Evolutionary conservation across 2,888 invertebrate species (phyloP).

Genomic region (Microctonus aethiopoides): DNA sequence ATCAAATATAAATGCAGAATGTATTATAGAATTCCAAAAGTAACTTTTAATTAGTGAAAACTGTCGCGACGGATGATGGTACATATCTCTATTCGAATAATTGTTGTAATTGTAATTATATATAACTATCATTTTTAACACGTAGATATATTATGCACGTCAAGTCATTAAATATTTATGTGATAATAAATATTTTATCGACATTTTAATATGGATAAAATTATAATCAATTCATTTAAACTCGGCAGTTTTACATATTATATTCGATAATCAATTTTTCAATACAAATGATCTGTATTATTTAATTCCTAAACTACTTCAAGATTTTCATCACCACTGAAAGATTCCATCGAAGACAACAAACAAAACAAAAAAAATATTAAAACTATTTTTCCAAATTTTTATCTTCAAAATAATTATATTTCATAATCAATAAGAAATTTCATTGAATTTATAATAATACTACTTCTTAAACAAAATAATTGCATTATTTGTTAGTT

Average conservation of each 20-base stretch:
- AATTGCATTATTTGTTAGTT: no score
- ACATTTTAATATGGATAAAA: neutral
- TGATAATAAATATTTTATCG: neutral
- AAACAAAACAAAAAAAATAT: no score
- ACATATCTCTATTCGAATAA: conserved; percentile 64
- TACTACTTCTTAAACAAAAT: no score
- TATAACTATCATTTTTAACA: conserved; percentile 29
- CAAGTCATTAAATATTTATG: neutral
- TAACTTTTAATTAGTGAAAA: conserved; percentile 62
- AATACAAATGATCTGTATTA: no score
- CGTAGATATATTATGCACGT: conserved; percentile 14
- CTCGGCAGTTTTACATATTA: no score
- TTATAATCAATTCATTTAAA: neutral
- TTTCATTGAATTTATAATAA: no score
- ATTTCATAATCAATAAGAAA: no score
- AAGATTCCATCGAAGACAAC: no score
- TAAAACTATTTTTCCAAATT: no score
- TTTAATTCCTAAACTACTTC: no score
- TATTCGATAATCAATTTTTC: neutral
- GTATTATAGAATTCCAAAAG: conserved; percentile 58
- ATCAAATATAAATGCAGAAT: conserved; percentile 28
- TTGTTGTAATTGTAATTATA: conserved; percentile 43
- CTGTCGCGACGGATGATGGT: conserved; percentile 60
- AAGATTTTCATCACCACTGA: no score
- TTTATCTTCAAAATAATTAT: no score